Evolutionary conservation across 2,113 vertebrate species (phyloP).

Genomic region (Apistogramma diplotaenia): DNA sequence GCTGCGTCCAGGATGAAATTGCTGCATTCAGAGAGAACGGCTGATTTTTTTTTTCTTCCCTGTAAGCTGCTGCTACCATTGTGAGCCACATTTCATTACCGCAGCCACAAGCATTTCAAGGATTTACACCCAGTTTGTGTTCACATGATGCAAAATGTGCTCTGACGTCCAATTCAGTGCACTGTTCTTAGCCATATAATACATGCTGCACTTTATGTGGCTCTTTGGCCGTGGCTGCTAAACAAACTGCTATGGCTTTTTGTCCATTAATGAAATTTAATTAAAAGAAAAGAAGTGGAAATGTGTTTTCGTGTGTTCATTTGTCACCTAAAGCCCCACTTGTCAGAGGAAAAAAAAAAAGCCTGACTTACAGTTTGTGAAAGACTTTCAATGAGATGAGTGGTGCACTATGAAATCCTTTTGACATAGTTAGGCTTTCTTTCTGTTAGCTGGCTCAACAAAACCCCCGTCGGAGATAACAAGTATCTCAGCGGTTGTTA

Average conservation of each 20-base stretch:
- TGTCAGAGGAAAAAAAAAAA: not conserved
- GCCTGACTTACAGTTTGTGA: not conserved
- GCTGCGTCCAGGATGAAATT: conserved; percentile 21
- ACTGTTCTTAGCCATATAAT: not conserved
- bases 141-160: conserved; percentile 13
- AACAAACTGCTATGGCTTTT: not conserved
- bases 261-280: not conserved
- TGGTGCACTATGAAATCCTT: not conserved
- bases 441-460: not conserved
- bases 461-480: not conserved
- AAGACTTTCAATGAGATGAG: not conserved
- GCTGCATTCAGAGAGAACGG: conserved; percentile 7
- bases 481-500: not conserved
- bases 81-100: conserved; percentile 25
- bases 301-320: not conserved
- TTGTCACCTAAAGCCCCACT: not conserved
- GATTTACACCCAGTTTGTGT: conserved; percentile 15
- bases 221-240: not conserved
- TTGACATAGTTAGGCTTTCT: not conserved
- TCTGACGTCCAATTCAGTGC: not conserved
- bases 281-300: not conserved
- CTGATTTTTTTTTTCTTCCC: conserved; percentile 1
- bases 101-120: not conserved
- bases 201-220: not conserved
- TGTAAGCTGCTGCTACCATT: not conserved